Evolutionary conservation across 2,113 vertebrate genomes (phyloP).

Genomic region (Saguinus imperator): DNA sequence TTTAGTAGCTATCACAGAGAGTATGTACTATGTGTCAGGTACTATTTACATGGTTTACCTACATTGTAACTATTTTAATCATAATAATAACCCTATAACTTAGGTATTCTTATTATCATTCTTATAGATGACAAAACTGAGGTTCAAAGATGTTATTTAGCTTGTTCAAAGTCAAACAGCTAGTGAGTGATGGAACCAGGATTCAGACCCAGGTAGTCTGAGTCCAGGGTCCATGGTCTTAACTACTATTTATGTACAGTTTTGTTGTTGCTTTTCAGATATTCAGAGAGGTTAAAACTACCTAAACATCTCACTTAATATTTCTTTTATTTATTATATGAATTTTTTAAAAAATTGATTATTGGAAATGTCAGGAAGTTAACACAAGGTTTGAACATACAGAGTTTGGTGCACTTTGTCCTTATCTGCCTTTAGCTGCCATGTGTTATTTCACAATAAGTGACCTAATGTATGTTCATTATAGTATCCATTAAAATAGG

Average conservation of each 20-base stretch:
- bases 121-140: neutral
- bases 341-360: neutral
- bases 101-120: neutral
- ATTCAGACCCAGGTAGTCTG: neutral
- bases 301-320: neutral
- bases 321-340: slow-evolving; percentile 10
- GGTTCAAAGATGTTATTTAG: neutral
- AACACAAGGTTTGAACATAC: neutral
- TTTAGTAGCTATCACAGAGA: neutral
- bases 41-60: neutral
- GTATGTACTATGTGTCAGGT: neutral
- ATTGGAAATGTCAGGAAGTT: neutral
- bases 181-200: neutral
- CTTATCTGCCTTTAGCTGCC: neutral
- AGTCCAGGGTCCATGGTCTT: neutral
- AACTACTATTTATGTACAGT: neutral
- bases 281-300: neutral
- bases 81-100: neutral
- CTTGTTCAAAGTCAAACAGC: neutral
- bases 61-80: neutral
- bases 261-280: neutral
- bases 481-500: neutral
- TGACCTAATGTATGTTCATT: neutral
- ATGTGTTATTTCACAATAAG: neutral
- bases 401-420: neutral